These are phyloP conservation scores for Stomatorhinus ivindoensis DNA, from an alignment of 2,113 vertebrate species.

Conservation along the genomic window DNA sequence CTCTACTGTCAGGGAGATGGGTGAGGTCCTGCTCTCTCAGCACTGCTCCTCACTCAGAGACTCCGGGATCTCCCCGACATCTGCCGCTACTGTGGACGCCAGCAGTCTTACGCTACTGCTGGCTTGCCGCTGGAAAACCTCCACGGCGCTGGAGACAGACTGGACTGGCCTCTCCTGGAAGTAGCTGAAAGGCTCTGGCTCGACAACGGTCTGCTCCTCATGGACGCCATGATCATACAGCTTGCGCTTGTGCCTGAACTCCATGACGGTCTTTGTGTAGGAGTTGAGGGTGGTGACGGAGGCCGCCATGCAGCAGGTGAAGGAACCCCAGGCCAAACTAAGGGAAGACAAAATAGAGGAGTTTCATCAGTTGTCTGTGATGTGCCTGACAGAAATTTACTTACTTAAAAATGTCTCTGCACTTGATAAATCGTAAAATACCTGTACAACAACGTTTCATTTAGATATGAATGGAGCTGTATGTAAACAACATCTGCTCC, in stretches of 20 bases:
- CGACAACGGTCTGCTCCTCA: constrained; percentile 72
- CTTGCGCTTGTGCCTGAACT: constrained; percentile 90
- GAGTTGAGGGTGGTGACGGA: constrained; percentile 94
- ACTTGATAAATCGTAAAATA: not conserved
- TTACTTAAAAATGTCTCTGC: not conserved
- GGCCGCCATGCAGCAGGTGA: constrained; percentile 93
- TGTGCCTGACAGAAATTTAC: not conserved
- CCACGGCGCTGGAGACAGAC: constrained; percentile 51
- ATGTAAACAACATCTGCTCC: not conserved
- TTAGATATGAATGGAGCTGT: not conserved
- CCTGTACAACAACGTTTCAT: not conserved
- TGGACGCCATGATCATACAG: constrained; percentile 82
- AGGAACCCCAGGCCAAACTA: constrained; percentile 92
- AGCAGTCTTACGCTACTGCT: constrained; percentile 45
- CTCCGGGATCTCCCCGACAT: constrained; percentile 47
- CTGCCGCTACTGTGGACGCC: constrained; percentile 44
- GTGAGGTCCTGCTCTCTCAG: constrained; percentile 32
- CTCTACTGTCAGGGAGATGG: not conserved
- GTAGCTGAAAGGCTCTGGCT: constrained; percentile 75
- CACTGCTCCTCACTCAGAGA: constrained; percentile 56
- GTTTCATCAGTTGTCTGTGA: not conserved
- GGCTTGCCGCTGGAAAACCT: constrained; percentile 42
- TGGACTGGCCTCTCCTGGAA: constrained; percentile 71
- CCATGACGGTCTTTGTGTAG: constrained; percentile 95
- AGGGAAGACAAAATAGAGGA: not conserved